Evolutionary conservation across 1,140 invertebrate species (phyloP).

Genomic region (Archivesica marissinica): DNA sequence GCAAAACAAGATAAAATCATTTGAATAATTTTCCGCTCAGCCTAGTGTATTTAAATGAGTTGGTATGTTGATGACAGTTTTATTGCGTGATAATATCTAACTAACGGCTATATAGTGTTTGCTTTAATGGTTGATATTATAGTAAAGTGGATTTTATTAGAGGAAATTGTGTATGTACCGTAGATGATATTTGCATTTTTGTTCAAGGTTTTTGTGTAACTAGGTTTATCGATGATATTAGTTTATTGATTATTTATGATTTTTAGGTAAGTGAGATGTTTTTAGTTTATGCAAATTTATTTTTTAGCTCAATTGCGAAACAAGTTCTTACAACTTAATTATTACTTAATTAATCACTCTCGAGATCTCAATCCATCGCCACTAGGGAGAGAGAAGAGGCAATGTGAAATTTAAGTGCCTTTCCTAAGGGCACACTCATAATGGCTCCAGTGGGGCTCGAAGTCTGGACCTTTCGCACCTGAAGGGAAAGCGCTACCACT

Average conservation of each 20-base stretch:
- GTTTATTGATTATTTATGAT: too few relatives aligned
- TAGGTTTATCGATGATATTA: too few relatives aligned
- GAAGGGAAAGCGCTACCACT: too few relatives aligned
- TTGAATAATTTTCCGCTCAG: conserved; percentile 1
- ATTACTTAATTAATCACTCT: not conserved
- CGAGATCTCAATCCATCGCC: not conserved
- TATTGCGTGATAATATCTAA: conserved; percentile 8
- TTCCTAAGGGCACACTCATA: not conserved
- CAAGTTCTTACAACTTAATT: not conserved
- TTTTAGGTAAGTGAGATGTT: too few relatives aligned
- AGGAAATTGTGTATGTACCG: too few relatives aligned
- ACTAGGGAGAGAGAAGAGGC: not conserved
- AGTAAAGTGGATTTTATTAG: too few relatives aligned
- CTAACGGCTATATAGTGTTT: not conserved
- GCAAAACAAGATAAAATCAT: not conserved
- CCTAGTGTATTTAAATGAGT: not conserved
- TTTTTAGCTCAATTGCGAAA: too few relatives aligned
- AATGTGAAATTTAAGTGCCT: not conserved
- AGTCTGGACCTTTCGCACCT: not conserved
- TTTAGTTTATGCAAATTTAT: too few relatives aligned
- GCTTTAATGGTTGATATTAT: too few relatives aligned
- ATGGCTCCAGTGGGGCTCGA: not conserved
- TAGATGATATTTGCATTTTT: too few relatives aligned
- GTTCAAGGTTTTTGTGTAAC: too few relatives aligned
- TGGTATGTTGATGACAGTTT: conserved; percentile 9